These are phyloP conservation scores for Cyclopterus lumpus DNA, from an alignment of 2,797 vertebrate genomes.

Conservation along the genomic window DNA sequence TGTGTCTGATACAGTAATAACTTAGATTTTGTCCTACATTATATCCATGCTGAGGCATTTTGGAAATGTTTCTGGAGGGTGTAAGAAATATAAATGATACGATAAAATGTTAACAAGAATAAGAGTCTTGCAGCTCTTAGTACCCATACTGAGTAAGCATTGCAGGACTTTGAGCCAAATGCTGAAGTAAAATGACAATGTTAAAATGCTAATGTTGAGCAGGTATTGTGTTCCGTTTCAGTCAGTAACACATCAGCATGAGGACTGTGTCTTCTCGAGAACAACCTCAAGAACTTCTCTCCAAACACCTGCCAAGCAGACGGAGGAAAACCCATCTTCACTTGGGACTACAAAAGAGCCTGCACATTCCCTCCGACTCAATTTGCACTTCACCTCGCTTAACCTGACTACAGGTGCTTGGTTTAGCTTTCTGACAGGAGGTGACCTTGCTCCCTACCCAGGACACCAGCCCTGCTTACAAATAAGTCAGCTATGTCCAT, in stretches of 20 bases:
- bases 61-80: slow-evolving; percentile 27
- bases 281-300: background rate
- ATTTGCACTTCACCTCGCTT: background rate
- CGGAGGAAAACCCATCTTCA: background rate
- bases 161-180: background rate
- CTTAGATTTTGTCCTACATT: slow-evolving; percentile 41
- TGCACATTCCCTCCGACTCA: background rate
- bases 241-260: background rate
- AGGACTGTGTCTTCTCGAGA: background rate
- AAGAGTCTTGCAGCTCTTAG: background rate
- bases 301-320: background rate
- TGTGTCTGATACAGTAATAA: slow-evolving; percentile 54
- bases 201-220: background rate
- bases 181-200: background rate
- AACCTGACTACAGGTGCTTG: background rate
- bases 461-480: background rate
- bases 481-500: background rate
- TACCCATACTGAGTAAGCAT: background rate
- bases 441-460: background rate
- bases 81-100: background rate
- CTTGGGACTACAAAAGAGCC: background rate
- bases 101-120: slow-evolving; percentile 10
- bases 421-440: background rate
- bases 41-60: slow-evolving; percentile 31
- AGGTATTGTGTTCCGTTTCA: background rate